Evolutionary conservation across 1,140 invertebrate genomes (phyloP), one percentile per base, ranked within the genome.

Genomic region (Brachionus manjavacas): DNA sequence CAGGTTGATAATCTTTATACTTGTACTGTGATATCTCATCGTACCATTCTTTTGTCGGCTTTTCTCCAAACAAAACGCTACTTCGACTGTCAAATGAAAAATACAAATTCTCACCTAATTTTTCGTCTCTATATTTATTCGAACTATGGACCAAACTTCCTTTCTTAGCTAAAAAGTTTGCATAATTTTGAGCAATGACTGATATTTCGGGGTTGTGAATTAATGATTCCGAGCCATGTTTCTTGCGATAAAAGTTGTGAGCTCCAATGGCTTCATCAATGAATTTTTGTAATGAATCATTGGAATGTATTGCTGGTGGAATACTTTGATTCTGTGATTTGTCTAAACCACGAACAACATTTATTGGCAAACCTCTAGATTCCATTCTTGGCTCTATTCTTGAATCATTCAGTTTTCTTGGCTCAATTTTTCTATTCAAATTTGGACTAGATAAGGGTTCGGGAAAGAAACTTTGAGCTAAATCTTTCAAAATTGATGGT

Each of bases 21-120:
- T 93, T 92, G 88, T 95, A 94, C 85, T 93, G 92, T 84, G 92
- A 92, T 3, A 94, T 92, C 23, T 94, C 94, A 68, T 93, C 92
- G 87, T 95, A 95, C 94, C 94, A 95, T 85, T 94, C 94, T n/a
- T 93, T 92, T 9, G 93, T 92, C 2, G 94, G 93, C 89, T 94
- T 93, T 90, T 94, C 93, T 8, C 94, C 94, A 93, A 88, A 9
- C 85, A 85, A 28, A n/a, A 25, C 43, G 81, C 39, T 28, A 9
- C 39, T 28, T 68, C 31, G 12, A 78, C 23, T 55, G 6, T 68
- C 41, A 46, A 23, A 72, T 6, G 14, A 60, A 20, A n/a, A 72
- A 12, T 23, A 68, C 20, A 86, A 20, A 43, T 52, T 74, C 14
- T 79, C 70, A 25, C 49, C 46, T 43, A 83, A 28, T 31, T 74